Conservation (phyloP, 2,797 vertebrate species). For the Pogonophryne albipinna region DNA sequence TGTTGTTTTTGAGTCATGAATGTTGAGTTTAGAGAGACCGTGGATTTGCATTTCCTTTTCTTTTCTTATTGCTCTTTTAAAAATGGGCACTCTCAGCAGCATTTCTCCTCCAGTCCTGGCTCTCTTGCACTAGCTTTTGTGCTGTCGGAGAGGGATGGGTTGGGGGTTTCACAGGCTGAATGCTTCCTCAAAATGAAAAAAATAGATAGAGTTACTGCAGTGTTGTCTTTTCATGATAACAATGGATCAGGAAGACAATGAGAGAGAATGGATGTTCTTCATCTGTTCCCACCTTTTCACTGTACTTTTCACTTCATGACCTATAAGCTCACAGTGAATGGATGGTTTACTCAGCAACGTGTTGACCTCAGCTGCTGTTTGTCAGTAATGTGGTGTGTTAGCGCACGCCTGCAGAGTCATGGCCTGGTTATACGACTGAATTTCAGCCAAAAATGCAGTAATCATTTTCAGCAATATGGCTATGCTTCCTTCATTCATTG, state of each 20-base stretch:
- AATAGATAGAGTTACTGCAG: background rate
- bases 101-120: background rate
- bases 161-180: background rate
- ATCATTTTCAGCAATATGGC: background rate
- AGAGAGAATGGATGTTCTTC: background rate
- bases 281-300: background rate
- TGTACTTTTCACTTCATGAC: background rate
- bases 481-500: background rate
- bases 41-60: conserved; percentile 7
- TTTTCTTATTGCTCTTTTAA: conserved; percentile 1
- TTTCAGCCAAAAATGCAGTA: conserved; percentile 9
- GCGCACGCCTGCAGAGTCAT: background rate
- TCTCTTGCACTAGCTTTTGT: background rate
- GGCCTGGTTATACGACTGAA: conserved; percentile 14
- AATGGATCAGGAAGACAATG: background rate
- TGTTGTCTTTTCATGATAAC: background rate
- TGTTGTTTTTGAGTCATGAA: conserved; percentile 16
- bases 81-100: background rate
- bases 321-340: conserved; percentile 4
- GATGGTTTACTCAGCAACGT: conserved; percentile 14
- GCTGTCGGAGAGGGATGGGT: background rate
- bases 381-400: conserved; percentile 21
- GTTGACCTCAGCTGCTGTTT: conserved; percentile 32
- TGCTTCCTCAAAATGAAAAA: conserved; percentile 6
- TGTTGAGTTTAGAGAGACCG: conserved; percentile 1